Evolutionary conservation across 2,113 vertebrate species (phyloP).

Genomic region (Emydura subglobosa): DNA sequence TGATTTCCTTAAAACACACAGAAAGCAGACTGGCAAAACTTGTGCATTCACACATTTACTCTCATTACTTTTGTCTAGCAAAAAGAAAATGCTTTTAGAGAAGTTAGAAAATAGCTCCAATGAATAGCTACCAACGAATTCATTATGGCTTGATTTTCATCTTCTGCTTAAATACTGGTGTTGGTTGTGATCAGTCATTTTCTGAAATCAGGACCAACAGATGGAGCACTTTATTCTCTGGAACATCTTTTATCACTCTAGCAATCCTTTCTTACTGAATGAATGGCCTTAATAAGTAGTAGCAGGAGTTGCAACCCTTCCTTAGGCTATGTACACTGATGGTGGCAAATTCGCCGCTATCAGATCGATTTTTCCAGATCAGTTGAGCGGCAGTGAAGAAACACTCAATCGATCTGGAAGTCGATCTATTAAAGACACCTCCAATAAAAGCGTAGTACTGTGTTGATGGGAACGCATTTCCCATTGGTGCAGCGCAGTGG

Average conservation of each 20-base stretch:
- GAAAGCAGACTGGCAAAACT: not conserved
- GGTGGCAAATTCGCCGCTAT: no score
- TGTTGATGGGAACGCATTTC: no score
- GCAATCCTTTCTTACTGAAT: not conserved
- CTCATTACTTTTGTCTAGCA: slow-evolving; percentile 17
- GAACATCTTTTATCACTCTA: not conserved
- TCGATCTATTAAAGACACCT: no score
- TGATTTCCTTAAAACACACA: not conserved
- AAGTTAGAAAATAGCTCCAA: not conserved
- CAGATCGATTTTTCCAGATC: no score
- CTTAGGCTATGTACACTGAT: no score
- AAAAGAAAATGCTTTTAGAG: slow-evolving; percentile 5
- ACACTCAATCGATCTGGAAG: no score
- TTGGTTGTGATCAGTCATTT: not conserved
- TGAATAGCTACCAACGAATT: not conserved
- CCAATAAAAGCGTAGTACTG: no score
- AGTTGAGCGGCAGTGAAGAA: no score
- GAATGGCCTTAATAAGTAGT: not conserved
- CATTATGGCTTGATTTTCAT: not conserved
- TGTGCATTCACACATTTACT: not conserved
- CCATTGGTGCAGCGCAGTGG: no score
- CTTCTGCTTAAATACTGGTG: not conserved
- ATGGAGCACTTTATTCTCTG: not conserved
- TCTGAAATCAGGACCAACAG: not conserved
- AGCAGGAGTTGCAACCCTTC: not conserved